Base-by-base conservation (phyloP, 2,888 invertebrate genomes). In the Rhamphomyia laevipes region DNA sequence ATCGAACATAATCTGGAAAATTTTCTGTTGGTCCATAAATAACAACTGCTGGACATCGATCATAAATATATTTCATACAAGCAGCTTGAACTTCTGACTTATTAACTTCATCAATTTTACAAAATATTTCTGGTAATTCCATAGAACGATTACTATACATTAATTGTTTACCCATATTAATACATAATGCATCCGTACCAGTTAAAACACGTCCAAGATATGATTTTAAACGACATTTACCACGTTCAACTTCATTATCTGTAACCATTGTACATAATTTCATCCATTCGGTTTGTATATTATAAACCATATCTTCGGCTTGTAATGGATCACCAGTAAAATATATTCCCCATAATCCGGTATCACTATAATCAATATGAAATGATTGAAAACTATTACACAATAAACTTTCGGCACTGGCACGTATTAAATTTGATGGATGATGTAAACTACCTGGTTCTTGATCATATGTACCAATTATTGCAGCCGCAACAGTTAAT, bases 281-380 rank as follows among this genome's bases (percentile, higher is more conserved):
- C 84, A 90, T 88, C 84, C 92, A 88, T 70, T 89, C 87, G 37
- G 74, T 70, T 64, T 86, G 86, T 46, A 89, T 71, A 57, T 82
- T 79, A 67, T 70, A 78, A 11, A 85, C 61, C 78, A 86, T 81
- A 56, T 82, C 78, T 48, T 80, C 80, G 55, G 78, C 73, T 60
- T 80, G 77, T 61, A 85, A 59, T 4, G 82, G 80, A 59, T 88
- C 86, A 37, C 82, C 78, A 2, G 89, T 86, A 64, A 84, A 90
- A 68, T 92, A 92, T 53, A 89, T 78, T 41, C 91, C 92, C 91
- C 94, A 94, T 3, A 96, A 77, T 21, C 95, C 95, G n/a, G 95
- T 96, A 64, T 96, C 95, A 67, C 92, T 93, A 74, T 96, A 96
- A 72, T 92, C 93, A 0, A 95, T 96, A 72, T 94, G 94, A 74